phyloP scores from a whole-genome alignment of 2,797 vertebrate species.

The Ceryle rudis region DNA sequence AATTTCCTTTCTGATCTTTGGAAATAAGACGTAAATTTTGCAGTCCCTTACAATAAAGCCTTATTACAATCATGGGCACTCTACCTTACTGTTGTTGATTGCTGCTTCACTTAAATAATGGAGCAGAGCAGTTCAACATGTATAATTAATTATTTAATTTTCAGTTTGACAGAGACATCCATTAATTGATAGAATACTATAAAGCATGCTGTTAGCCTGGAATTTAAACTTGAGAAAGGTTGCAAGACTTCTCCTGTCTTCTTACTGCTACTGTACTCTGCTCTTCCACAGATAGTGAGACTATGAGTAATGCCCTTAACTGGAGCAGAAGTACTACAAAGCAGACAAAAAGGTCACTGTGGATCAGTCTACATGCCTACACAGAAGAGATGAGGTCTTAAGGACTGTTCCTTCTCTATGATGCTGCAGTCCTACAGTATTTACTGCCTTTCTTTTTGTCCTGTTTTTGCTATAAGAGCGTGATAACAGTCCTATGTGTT shows the following conservation, averaged over 20 bases:
- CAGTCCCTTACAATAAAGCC: not conserved
- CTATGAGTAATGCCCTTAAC: not conserved
- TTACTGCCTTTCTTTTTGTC: not conserved
- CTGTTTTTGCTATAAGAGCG: not conserved
- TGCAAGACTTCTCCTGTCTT: not conserved
- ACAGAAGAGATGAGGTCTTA: not conserved
- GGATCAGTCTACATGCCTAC: not conserved
- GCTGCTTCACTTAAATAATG: not conserved
- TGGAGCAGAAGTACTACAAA: not conserved
- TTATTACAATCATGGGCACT: not conserved
- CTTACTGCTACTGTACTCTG: not conserved
- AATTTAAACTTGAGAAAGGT: not conserved
- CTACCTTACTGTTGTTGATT: not conserved
- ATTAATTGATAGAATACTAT: not conserved
- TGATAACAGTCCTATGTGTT: not conserved
- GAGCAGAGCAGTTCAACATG: not conserved
- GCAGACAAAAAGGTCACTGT: not conserved
- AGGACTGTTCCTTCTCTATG: not conserved
- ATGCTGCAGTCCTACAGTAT: not conserved
- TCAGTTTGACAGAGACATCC: not conserved
- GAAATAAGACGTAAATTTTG: not conserved
- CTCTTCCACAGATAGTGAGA: not conserved
- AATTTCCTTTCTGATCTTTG: not conserved
- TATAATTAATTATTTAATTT: not conserved
- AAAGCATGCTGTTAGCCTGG: not conserved